A percentile compares a stretch with the other conserved stretches of the same genome.
phyloP scores from a whole-genome alignment of 2,888 invertebrate genomes.

The Piscicola geometra region DNA sequence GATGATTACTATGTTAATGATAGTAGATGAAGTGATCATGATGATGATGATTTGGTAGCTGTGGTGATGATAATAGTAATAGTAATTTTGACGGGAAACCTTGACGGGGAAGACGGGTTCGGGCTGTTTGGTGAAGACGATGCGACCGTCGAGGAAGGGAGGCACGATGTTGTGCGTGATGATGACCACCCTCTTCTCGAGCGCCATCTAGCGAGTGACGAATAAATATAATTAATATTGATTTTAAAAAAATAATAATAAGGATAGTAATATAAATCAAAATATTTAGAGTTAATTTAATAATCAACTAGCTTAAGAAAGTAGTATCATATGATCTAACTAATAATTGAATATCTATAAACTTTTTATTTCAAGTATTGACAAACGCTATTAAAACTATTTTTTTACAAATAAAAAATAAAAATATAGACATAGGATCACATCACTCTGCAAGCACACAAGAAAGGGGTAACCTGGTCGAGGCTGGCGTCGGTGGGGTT shows the following conservation, averaged over 20 bases:
- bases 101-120: conserved; percentile 94
- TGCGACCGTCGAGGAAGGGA: conserved; percentile 94
- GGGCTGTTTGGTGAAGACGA: conserved; percentile 97
- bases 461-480: conserved; percentile 71
- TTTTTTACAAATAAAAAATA: too few species aligned
- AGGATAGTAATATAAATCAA: too few species aligned
- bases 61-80: not conserved
- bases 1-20: not conserved
- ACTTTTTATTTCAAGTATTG: too few species aligned
- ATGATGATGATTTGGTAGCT: not conserved
- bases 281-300: too few species aligned
- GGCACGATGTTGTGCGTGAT: conserved; percentile 96
- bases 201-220: conserved; percentile 2
- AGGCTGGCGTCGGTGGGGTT: conserved; percentile 69
- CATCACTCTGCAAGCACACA: too few species aligned
- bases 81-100: conserved; percentile 51
- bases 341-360: too few species aligned
- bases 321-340: too few species aligned
- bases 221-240: too few species aligned
- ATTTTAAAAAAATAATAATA: too few species aligned
- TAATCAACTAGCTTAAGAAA: too few species aligned
- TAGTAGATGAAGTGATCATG: not conserved
- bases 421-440: too few species aligned
- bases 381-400: too few species aligned
- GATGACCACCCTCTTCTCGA: conserved; percentile 86